Conservation (phyloP, 2,888 invertebrate species). For the Heliconius cydno region DNA sequence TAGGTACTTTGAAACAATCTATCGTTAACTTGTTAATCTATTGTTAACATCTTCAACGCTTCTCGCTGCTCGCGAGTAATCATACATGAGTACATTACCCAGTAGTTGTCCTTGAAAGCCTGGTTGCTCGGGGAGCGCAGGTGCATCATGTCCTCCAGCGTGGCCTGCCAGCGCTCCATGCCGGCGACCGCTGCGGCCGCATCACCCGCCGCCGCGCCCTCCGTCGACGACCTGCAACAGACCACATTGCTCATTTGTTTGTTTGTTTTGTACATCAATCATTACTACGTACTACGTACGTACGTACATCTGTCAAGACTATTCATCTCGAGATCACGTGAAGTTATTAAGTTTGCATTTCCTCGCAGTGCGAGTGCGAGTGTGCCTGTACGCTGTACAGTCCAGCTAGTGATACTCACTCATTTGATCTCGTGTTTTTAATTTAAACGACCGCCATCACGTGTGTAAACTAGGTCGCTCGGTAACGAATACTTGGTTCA, state of each 20-base stretch:
- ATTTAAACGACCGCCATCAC: background rate
- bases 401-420: background rate
- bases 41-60: too few relatives aligned
- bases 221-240: slow-evolving; percentile 57
- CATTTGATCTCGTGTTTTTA: slow-evolving; percentile 24
- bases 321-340: too few relatives aligned
- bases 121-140: slow-evolving; percentile 78
- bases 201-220: slow-evolving; percentile 56
- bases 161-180: slow-evolving; percentile 81
- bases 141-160: slow-evolving; percentile 77
- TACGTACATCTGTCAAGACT: too few relatives aligned
- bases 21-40: background rate
- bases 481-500: slow-evolving; percentile 1
- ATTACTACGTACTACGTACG: too few relatives aligned
- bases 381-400: background rate
- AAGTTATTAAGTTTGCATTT: background rate
- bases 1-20: background rate
- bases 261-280: too few relatives aligned
- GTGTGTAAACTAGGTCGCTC: slow-evolving; percentile 11
- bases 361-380: background rate
- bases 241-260: background rate
- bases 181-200: slow-evolving; percentile 62
- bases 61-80: background rate
- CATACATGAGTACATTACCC: slow-evolving; percentile 68
- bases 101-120: slow-evolving; percentile 84